A percentile compares a stretch with the other conserved stretches of the same genome.
phyloP scores from a whole-genome alignment of 2,113 vertebrate genomes.

The Eleginops maclovinus region DNA sequence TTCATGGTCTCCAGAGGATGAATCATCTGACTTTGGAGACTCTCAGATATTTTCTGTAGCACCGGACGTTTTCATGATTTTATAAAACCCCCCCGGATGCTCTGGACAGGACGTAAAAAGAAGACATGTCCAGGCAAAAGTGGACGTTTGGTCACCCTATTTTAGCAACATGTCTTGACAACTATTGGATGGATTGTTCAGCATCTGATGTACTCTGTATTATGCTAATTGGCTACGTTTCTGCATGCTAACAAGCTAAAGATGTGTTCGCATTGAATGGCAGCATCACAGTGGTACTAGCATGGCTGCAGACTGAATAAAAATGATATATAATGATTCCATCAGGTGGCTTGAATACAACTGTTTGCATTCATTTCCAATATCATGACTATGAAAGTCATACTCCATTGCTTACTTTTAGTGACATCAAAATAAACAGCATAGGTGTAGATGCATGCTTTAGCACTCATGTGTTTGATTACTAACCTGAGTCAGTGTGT shows the following conservation, averaged over 20 bases:
- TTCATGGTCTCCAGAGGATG: background rate
- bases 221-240: background rate
- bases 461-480: background rate
- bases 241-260: background rate
- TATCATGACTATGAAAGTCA: too few species aligned
- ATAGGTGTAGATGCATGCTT: too few species aligned
- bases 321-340: too few species aligned
- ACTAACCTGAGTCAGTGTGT: slow-evolving; percentile 12
- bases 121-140: too few species aligned
- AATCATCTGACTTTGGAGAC: background rate
- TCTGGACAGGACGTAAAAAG: too few species aligned
- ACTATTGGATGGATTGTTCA: background rate
- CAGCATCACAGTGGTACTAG: background rate
- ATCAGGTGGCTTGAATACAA: too few species aligned
- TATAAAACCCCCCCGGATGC: too few species aligned
- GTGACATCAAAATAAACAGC: too few species aligned
- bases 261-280: background rate
- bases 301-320: background rate
- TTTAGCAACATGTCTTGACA: background rate
- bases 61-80: too few species aligned
- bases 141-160: too few species aligned
- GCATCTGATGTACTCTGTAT: background rate
- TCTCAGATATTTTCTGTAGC: background rate
- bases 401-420: too few species aligned
- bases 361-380: too few species aligned